Percentiles rank a stretch among this genome's conserved stretches.
Conservation (phyloP, 2,797 vertebrate species). For the Pseudomugil tenellus region DNA sequence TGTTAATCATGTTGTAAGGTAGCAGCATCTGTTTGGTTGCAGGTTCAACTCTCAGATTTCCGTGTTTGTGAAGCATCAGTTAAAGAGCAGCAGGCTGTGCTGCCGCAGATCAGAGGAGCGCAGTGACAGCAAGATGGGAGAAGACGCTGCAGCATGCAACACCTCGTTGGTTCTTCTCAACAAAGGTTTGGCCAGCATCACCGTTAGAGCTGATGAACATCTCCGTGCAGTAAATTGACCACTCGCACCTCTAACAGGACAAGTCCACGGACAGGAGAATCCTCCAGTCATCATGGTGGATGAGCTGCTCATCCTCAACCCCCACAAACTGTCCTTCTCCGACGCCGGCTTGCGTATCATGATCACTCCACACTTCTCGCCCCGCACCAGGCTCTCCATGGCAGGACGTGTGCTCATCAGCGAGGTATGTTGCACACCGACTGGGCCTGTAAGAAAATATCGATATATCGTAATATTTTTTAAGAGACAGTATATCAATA, state of each 20-base stretch:
- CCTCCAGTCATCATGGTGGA: constrained; percentile 84
- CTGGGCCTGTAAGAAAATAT: too few species aligned
- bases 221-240: not conserved
- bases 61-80: constrained; percentile 65
- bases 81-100: constrained; percentile 51
- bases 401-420: constrained; percentile 85
- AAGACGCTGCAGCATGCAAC: constrained; percentile 75
- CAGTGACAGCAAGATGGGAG: constrained; percentile 71
- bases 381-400: constrained; percentile 85
- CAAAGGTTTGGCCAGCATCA: constrained; percentile 72
- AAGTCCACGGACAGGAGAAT: constrained; percentile 64
- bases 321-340: constrained; percentile 84
- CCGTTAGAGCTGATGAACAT: not conserved
- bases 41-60: constrained; percentile 83
- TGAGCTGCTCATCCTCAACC: constrained; percentile 82
- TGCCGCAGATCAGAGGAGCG: constrained; percentile 59
- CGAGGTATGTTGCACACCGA: constrained; percentile 68
- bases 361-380: constrained; percentile 87
- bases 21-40: constrained; percentile 10
- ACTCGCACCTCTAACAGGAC: constrained; percentile 38
- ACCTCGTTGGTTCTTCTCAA: constrained; percentile 82
- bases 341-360: constrained; percentile 85
- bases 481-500: too few species aligned
- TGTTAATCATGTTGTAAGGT: not conserved
- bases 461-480: too few species aligned